A percentile compares a stretch with the other conserved stretches of the same genome.
Conservation (phyloP, 1,140 invertebrate genomes). For the Nebria ingens region DNA sequence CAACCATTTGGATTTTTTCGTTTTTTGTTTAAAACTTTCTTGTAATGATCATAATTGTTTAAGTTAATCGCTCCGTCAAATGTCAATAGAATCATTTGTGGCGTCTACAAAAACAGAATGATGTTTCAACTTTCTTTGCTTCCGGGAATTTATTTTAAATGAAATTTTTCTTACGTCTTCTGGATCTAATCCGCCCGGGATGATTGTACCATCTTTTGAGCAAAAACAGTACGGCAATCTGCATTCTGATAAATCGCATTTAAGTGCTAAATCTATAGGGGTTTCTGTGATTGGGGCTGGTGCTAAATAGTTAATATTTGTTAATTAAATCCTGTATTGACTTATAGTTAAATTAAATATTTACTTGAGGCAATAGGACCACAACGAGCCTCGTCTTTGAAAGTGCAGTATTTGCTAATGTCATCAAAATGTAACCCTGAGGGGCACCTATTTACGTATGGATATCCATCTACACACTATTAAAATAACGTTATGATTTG, state of each 20-base stretch:
- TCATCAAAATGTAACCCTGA: conserved; percentile 85
- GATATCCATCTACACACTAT: conserved; percentile 79
- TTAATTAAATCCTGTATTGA: background rate
- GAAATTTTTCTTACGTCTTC: conserved; percentile 53
- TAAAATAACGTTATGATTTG: conserved; percentile 23
- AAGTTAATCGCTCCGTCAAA: conserved; percentile 90
- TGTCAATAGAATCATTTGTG: conserved; percentile 87
- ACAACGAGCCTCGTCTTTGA: conserved; percentile 82
- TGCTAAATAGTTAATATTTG: conserved; percentile 41
- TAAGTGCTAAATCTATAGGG: conserved; percentile 62
- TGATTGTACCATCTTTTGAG: conserved; percentile 78
- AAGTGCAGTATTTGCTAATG: conserved; percentile 81
- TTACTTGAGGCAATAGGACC: conserved; percentile 78
- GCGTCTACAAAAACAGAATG: conserved; percentile 51
- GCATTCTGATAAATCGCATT: conserved; percentile 68
- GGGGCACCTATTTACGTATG: conserved; percentile 78
- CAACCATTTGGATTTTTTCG: conserved; percentile 83
- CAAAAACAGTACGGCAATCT: conserved; percentile 86
- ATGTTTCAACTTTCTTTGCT: background rate
- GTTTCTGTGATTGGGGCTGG: conserved; percentile 68
- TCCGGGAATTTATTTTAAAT: background rate
- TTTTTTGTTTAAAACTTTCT: conserved; percentile 69
- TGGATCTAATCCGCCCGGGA: conserved; percentile 70
- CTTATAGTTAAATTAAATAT: conserved; percentile 36
- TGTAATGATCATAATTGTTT: conserved; percentile 84